Conservation (phyloP, 1,140 invertebrate genomes). For the Scaptomyza graminum region DNA sequence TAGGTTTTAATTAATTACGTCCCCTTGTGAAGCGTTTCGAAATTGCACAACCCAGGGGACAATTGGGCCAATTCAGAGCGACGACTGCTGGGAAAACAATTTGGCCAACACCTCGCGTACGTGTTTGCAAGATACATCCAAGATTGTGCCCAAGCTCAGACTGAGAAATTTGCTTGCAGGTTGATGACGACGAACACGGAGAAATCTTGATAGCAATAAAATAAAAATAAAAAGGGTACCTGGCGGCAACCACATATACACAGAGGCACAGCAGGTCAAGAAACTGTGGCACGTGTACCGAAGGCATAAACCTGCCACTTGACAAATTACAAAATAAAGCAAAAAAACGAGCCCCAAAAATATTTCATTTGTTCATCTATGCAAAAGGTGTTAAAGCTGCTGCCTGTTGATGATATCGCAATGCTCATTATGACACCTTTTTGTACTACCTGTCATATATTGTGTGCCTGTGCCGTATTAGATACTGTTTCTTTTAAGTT, state of each 20-base stretch:
- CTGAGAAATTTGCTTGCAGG: conserved; percentile 28
- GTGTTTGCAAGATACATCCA: conserved; percentile 20
- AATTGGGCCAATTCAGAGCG: conserved; percentile 7
- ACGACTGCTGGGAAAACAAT: conserved; percentile 24
- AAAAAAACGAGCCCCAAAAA: conserved; percentile 20
- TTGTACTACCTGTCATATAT: conserved; percentile 35
- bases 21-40: conserved; percentile 1
- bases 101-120: conserved; percentile 17
- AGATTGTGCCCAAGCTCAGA: conserved; percentile 18
- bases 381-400: conserved; percentile 28
- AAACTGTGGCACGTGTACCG: conserved; percentile 42
- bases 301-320: conserved; percentile 8
- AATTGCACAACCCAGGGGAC: neutral
- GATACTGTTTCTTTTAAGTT: neutral
- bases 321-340: conserved; percentile 44
- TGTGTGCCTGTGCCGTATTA: conserved; percentile 3
- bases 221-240: conserved; percentile 27
- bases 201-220: conserved; percentile 50
- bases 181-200: conserved; percentile 30
- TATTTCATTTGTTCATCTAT: conserved; percentile 18
- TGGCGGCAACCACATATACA: conserved; percentile 45
- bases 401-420: conserved; percentile 54
- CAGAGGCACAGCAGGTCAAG: conserved; percentile 50
- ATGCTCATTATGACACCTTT: conserved; percentile 63
- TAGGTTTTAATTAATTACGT: conserved; percentile 9